Base-by-base conservation (phyloP, 1,140 invertebrate species). In the Heliconius eleuchia region DNA sequence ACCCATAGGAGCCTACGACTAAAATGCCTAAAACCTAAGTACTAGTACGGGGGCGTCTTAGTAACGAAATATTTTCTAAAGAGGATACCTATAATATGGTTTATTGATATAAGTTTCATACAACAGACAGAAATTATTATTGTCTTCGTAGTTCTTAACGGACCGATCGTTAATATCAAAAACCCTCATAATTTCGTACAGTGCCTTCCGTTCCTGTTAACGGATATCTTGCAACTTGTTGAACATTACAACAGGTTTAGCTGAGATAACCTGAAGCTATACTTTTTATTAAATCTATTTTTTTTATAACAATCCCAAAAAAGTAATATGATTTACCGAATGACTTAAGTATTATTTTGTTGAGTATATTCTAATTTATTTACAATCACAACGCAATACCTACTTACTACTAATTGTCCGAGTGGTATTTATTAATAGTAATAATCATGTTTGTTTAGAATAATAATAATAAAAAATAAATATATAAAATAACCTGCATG, bases 161-260 rank as follows among this genome's bases (percentile, higher is more conserved):
- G 60, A 5, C 1, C 60, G 27, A 30, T 30, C 23, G 9, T 16
- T 30, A 77, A 76, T 37, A 72, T 52, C 82, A 77, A 78, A 79
- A 70, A 77, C 30, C 27, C 57, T 79, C 74, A 80, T 74, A 82
- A 78, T 73, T 80, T 75, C 37, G 55, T 5, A 73, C 71, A 52
- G 77, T 73, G 76, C 71, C 46, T 76, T 57, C 42, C 71, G 50
- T 72, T 71, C 6, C n/a, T 66, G 37, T 73, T 78, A 77, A 81
- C 74, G 74, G 60, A 77, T 66, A 78, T 79, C 78, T 83, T 82
- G 74, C 80, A 78, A 82, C 83, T 86, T 86, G 85, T 86, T 86
- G 84, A 84, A 60, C 77, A 83, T 83, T 79, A 84, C 81, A 84
- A 82, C 83, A 86, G 81, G 83, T 86, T 81, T 86, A 50, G 80